Conservation (phyloP, 64 coral and sea anemone species). For the Dendronephthya gigantea region DNA sequence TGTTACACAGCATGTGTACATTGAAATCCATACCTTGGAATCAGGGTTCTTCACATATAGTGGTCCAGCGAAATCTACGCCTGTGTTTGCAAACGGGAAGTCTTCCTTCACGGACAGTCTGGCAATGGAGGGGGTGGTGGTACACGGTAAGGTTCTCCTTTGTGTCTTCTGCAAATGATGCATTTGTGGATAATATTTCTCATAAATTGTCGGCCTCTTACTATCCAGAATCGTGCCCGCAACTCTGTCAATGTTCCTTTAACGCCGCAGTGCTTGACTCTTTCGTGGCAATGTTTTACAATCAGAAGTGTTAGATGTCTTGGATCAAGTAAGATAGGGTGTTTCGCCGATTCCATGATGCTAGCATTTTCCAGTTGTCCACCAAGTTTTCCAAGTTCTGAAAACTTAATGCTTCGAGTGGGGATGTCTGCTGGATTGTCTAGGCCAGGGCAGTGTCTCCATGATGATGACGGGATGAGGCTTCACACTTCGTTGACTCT, state of each 20-base stretch:
- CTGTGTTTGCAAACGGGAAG: not conserved
- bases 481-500: not conserved
- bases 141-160: not conserved
- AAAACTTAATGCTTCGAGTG: not conserved
- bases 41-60: not conserved
- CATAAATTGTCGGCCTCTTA: not conserved
- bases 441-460: not conserved
- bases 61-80: not conserved
- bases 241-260: not conserved
- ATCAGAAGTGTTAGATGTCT: not conserved
- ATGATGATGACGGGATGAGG: not conserved
- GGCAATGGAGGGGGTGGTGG: not conserved
- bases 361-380: not conserved
- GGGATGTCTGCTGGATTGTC: not conserved
- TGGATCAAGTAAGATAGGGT: not conserved
- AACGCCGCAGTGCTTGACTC: not conserved
- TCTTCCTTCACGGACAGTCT: not conserved
- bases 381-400: not conserved
- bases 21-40: not conserved
- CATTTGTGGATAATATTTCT: conserved; percentile 8
- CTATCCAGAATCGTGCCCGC: not conserved
- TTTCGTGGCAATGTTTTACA: not conserved
- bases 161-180: not conserved
- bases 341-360: not conserved
- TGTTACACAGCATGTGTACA: not conserved